Base-by-base conservation (phyloP, 2,888 invertebrate species). In the Melinopterus prodromus region DNA sequence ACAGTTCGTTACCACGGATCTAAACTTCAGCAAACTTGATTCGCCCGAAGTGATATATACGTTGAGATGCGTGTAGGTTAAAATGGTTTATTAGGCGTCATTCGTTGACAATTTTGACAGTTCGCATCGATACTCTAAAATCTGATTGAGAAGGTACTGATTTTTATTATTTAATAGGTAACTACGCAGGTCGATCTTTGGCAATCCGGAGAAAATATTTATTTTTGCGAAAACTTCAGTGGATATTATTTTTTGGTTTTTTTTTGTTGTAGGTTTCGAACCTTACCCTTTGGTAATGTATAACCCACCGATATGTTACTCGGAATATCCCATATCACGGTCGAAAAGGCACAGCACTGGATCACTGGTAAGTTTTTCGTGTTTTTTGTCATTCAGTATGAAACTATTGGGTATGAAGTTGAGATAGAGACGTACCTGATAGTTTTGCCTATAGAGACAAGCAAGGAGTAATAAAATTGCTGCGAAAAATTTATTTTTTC, bases 251-350 rank as follows among this genome's bases (percentile, higher is more conserved):
- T 53, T 53, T 26, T 3, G 26, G 53, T 71, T 16, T 38, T 16
- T 38, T 77, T 79, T 82, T 81, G 80, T 87, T 86, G 12, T 85
- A 89, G 89, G 88, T 85, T 89, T 86, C 84, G 89, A 89, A 85
- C 87, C 89, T 82, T 89, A 88, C 85, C 88, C 89, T 14, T 83
- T 88, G 81, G 88, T 89, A 85, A 85, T 89, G 76, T 89, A 88
- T 85, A 89, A 89, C 82, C 86, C 88, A n/a, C 86, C 87, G n/a
- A 84, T 87, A 69, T 89, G 88, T 83, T 89, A 88, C 82, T 86
- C 87, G 4, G 88, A 88, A 79, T 87, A 86, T 82, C 83, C 84
- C 72, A 76, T 81, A 26, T 81, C 83, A 53, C 86, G 87, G 84
- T 85, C 87, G 79, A 90, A 89, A 83, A 85, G 89, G 79, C 87